Evolutionary conservation across 2,888 invertebrate genomes (phyloP).

Genomic region (Mesoligia furuncula): DNA sequence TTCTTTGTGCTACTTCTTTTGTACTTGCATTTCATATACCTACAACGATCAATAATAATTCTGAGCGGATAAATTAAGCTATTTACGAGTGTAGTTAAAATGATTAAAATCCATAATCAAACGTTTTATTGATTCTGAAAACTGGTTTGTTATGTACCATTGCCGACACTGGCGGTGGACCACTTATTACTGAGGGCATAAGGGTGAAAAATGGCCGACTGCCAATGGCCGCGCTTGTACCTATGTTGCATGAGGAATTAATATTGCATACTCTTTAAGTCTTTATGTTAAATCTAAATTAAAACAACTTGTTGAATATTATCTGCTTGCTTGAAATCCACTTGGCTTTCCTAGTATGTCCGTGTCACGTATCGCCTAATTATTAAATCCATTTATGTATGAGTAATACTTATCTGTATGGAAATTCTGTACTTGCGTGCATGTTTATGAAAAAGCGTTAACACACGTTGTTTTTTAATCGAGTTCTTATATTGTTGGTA

Average conservation of each 20-base stretch:
- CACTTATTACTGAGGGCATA: too few relatives aligned
- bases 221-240: too few relatives aligned
- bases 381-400: conserved; percentile 20
- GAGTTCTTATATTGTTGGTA: background rate
- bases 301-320: conserved; percentile 27
- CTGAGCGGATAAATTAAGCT: background rate
- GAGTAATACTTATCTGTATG: conserved; percentile 13
- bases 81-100: background rate
- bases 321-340: background rate
- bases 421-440: background rate
- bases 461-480: background rate
- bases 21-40: background rate
- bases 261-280: conserved; percentile 29
- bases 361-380: conserved; percentile 3
- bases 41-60: background rate
- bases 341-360: background rate
- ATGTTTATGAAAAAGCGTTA: background rate
- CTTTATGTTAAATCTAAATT: conserved; percentile 26
- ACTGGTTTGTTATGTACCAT: conserved; percentile 42
- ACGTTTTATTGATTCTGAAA: conserved; percentile 40
- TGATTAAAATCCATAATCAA: conserved; percentile 1
- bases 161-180: too few relatives aligned
- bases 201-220: too few relatives aligned
- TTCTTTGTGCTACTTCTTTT: too few relatives aligned
- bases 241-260: conserved; percentile 34